A percentile compares a stretch with the other conserved stretches of the same genome.
These are phyloP conservation scores for Chelonus formosanus DNA, from an alignment of 2,888 invertebrate genomes.

Conservation along the genomic window DNA sequence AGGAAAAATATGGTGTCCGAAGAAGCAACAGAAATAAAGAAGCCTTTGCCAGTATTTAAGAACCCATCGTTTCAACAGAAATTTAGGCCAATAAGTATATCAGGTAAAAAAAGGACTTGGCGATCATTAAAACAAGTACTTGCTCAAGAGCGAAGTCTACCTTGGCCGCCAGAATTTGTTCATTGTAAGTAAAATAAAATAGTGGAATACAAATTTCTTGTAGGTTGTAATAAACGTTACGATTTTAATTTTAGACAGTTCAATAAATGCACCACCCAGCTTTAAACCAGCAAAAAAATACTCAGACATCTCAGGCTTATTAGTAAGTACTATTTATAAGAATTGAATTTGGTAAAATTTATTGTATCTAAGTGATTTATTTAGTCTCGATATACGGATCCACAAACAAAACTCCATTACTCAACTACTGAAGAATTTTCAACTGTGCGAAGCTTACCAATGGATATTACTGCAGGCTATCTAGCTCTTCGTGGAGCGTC, in stretches of 20 bases:
- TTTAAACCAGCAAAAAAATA: conserved; percentile 92
- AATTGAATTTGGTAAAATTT: no score
- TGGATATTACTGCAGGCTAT: conserved; percentile 92
- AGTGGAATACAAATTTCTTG: background rate
- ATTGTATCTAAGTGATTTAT: background rate
- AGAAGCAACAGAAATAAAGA: conserved; percentile 54
- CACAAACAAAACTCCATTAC: conserved; percentile 87
- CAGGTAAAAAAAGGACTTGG: conserved; percentile 82
- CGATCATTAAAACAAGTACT: conserved; percentile 89
- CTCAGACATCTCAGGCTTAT: conserved; percentile 89
- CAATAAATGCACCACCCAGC: conserved; percentile 90
- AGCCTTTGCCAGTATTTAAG: conserved; percentile 55
- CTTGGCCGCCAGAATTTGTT: conserved; percentile 80
- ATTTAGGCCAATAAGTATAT: conserved; percentile 57
- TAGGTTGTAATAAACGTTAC: no score
- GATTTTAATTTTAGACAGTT: conserved; percentile 72
- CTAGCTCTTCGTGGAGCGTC: conserved; percentile 84
- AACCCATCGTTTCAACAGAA: conserved; percentile 57
- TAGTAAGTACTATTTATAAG: conserved; percentile 65
- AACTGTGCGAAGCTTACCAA: conserved; percentile 84
- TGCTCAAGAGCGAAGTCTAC: conserved; percentile 78
- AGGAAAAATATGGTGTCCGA: conserved; percentile 54
- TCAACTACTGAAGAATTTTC: conserved; percentile 88
- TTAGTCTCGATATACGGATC: conserved; percentile 86
- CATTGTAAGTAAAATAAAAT: conserved; percentile 71